These are phyloP conservation scores for Hyperopisus bebe DNA, from an alignment of 2,113 vertebrate species.

Conservation along the genomic window DNA sequence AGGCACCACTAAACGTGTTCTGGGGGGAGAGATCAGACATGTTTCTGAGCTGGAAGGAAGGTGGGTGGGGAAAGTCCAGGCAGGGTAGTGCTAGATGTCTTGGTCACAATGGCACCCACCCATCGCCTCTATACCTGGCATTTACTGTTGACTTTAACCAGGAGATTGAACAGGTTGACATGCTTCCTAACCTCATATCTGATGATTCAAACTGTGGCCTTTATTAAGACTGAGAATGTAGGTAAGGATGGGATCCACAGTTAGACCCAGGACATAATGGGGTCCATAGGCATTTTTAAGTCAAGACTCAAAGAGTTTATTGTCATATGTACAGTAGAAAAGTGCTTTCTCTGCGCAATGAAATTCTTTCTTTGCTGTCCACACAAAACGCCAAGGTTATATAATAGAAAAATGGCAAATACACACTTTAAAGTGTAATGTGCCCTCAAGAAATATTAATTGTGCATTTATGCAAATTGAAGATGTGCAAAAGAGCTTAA, in stretches of 20 bases:
- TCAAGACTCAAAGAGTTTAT: too few species aligned
- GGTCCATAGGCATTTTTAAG: background rate
- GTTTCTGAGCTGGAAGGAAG: background rate
- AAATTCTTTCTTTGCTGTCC: too few species aligned
- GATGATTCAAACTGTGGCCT: background rate
- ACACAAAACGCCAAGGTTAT: too few species aligned
- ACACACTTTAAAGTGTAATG: too few species aligned
- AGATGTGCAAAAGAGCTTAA: too few species aligned
- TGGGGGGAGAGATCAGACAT: background rate
- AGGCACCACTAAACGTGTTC: background rate
- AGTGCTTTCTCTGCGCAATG: too few species aligned
- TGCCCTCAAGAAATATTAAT: too few species aligned
- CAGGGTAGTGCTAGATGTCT: background rate
- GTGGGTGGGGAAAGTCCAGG: background rate
- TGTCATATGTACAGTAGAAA: too few species aligned
- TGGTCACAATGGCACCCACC: background rate
- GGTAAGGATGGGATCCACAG: background rate
- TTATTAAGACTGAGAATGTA: background rate
- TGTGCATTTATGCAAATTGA: too few species aligned
- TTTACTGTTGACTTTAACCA: background rate
- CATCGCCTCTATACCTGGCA: background rate
- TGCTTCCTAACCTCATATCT: background rate
- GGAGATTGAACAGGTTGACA: background rate
- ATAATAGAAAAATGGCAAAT: too few species aligned
- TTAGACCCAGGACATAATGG: background rate